Evolutionary conservation across 2,797 vertebrate species (phyloP).

Genomic region (Adelosebastes latens): DNA sequence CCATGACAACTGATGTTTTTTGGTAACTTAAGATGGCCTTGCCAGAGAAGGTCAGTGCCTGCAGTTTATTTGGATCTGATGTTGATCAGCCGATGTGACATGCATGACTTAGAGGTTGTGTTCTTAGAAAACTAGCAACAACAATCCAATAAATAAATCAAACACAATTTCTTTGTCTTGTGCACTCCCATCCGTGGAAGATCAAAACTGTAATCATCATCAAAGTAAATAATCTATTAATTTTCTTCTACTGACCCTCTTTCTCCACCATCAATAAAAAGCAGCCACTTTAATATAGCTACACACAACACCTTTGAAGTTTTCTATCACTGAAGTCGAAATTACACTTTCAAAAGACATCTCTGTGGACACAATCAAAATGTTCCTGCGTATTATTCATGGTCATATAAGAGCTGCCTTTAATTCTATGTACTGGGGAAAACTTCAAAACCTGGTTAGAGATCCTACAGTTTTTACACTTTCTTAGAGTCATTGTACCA

Average conservation of each 20-base stretch:
- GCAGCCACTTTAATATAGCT: not conserved
- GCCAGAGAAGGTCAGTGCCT: not conserved
- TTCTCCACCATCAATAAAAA: not conserved
- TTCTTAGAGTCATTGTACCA: not conserved
- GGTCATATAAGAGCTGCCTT: not conserved
- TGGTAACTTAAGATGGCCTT: not conserved
- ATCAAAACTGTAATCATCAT: constrained; percentile 19
- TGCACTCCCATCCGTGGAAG: not conserved
- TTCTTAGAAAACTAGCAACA: not conserved
- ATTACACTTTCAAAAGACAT: not conserved
- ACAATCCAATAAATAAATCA: not conserved
- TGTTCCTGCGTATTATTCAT: not conserved
- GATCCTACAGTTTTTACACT: not conserved
- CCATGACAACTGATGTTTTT: not conserved
- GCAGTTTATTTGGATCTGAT: not conserved
- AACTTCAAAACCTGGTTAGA: not conserved
- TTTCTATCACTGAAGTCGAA: not conserved
- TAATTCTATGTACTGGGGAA: not conserved
- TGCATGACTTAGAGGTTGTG: not conserved
- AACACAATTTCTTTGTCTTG: not conserved
- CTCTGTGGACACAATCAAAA: not conserved
- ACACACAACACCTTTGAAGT: not conserved
- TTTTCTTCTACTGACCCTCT: not conserved
- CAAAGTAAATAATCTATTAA: constrained; percentile 6
- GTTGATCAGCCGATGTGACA: not conserved